Conservation (phyloP, 37 sponge, comb jelly and placozoan species). For the Theonella swinhoei region DNA sequence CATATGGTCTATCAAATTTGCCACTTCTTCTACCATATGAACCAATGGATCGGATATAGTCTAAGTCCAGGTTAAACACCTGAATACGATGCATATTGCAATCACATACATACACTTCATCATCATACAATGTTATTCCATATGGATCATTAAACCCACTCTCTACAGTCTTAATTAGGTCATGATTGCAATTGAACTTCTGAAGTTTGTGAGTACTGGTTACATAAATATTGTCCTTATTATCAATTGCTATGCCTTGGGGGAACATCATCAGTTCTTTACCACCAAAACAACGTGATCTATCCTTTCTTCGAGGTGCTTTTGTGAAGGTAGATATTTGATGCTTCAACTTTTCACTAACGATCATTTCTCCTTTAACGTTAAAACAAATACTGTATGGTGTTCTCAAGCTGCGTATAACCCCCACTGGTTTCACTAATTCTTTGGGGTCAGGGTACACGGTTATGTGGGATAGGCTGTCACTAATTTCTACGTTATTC, state of each 20-base stretch:
- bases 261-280: not conserved
- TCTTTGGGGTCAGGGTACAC: no score
- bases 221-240: not conserved
- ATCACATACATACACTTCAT: no score
- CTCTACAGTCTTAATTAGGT: no score
- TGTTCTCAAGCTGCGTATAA: not conserved
- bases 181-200: not conserved
- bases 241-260: not conserved
- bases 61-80: no score
- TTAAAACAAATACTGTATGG: not conserved
- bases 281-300: not conserved
- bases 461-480: no score
- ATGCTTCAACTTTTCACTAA: not conserved
- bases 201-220: not conserved
- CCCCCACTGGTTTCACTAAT: not conserved
- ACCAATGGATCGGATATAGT: no score
- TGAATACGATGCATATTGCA: no score
- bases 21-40: no score
- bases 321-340: not conserved
- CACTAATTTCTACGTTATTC: no score
- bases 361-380: not conserved
- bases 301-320: not conserved
- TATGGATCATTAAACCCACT: no score
- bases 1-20: no score
- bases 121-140: no score